Evolutionary conservation across 1,140 invertebrate genomes (phyloP), one percentile per base, ranked within the genome.

Genomic region (Globodera rostochiensis): DNA sequence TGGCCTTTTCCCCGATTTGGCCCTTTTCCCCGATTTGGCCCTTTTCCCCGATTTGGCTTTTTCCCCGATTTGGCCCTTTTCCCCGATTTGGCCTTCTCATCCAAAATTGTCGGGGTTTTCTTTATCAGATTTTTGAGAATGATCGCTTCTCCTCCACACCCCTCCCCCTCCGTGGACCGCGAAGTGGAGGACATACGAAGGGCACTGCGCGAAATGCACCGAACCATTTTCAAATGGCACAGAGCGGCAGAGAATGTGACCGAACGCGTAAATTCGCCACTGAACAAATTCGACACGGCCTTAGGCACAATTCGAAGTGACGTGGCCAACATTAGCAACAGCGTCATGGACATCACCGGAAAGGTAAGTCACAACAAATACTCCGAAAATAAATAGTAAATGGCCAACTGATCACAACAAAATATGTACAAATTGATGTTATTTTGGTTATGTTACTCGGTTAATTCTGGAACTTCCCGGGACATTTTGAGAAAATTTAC

Each of bases 121-220:
- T 19, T 15, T 19, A 13, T 64, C 1, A 64, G 57, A 64, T 64
- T 64, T 64, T 64, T 6, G 21, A 36, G 36, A 71, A 71, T 71
- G 69, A 71, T 71, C 46, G 69, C 25, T 11, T 64, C 2, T 64
- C 57, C 57, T 13, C 57, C 8, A 11, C 15, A 8, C 6, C 69
- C 25, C 9, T 45, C 57, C 0, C 69, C 25, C 9, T 45, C 36
- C 46, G 69, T 47, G 9, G 69, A 71, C n/a, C 4, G 25, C 36
- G 25, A 71, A 5, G 36, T 71, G 21, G 69, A 71, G 69, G 69
- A 71, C 25, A 47, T 71, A 11, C 69, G 69, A 36, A 71, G 36
- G 36, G 21, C 25, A 19, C n/a, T 71, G 69, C 69, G 69, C 69
- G 46, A 47, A 71, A 36, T 71, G 69, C 69, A 71, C 6, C 69